These are phyloP conservation scores for Celastrina argiolus DNA, from an alignment of 2,888 invertebrate genomes.

Conservation along the genomic window DNA sequence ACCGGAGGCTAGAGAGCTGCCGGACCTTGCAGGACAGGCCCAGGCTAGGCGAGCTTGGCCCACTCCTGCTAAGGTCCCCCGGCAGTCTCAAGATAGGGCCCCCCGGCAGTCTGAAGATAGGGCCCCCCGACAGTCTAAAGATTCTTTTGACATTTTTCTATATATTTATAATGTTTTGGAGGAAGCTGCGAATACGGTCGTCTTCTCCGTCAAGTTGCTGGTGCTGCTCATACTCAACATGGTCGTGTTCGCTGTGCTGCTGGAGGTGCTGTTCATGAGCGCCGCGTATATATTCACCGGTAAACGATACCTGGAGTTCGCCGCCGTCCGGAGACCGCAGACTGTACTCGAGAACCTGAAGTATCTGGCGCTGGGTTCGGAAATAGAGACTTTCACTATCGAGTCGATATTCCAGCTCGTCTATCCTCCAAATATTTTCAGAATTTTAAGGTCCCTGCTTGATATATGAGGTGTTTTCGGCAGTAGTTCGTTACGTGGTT, in stretches of 20 bases:
- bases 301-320: slow-evolving; percentile 46
- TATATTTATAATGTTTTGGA: neutral
- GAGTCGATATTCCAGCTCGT: slow-evolving; percentile 48
- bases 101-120: neutral
- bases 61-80: neutral
- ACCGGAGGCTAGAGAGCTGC: slow-evolving; percentile 20
- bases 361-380: slow-evolving; percentile 45
- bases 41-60: neutral
- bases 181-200: neutral
- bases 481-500: neutral
- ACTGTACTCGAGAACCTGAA: slow-evolving; percentile 48
- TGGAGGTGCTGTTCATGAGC: slow-evolving; percentile 45
- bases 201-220: slow-evolving; percentile 42
- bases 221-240: slow-evolving; percentile 47
- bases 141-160: neutral
- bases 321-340: slow-evolving; percentile 41
- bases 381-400: slow-evolving; percentile 47
- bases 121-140: neutral
- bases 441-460: slow-evolving; percentile 45
- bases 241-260: slow-evolving; percentile 40
- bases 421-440: slow-evolving; percentile 45
- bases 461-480: slow-evolving; percentile 24
- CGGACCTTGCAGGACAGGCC: neutral
- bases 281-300: slow-evolving; percentile 49
- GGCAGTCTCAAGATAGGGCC: neutral